These are phyloP conservation scores for Pteromalus puparum DNA, from an alignment of 1,140 invertebrate species.

Conservation along the genomic window DNA sequence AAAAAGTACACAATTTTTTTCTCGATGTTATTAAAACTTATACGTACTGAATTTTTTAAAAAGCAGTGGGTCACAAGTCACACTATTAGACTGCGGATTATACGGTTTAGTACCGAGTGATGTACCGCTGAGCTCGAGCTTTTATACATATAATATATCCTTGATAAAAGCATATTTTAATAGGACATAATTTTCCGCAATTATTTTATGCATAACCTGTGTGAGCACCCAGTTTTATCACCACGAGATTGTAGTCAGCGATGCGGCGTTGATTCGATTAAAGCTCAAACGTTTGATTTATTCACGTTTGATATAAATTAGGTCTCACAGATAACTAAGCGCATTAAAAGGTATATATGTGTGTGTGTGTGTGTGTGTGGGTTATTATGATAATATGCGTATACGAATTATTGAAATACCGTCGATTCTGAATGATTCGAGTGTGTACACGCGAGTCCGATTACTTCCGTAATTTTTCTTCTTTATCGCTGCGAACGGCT, in stretches of 20 bases:
- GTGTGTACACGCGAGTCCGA: neutral
- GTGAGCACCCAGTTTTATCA: no score
- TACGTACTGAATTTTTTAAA: neutral
- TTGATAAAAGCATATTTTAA: no score
- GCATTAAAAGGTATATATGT: neutral
- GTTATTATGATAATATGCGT: slow-evolving; percentile 2
- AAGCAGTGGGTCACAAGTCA: neutral
- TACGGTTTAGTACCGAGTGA: no score
- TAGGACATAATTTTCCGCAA: no score
- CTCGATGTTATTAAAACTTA: neutral
- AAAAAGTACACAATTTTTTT: slow-evolving; percentile 47
- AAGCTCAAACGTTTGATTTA: no score
- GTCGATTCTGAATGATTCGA: neutral
- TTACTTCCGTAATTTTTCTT: neutral
- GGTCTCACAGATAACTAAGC: slow-evolving; percentile 16
- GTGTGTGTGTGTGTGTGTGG: no score
- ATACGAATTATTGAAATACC: slow-evolving; percentile 9
- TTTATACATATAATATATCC: no score
- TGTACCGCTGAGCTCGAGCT: no score
- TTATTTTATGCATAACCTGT: no score
- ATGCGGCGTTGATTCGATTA: no score
- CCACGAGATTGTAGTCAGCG: no score
- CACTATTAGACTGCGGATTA: neutral
- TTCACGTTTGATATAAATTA: neutral
- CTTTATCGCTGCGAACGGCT: neutral